Evolutionary conservation across 2,888 invertebrate species (phyloP).

Genomic region (Clitarchus hookeri): DNA sequence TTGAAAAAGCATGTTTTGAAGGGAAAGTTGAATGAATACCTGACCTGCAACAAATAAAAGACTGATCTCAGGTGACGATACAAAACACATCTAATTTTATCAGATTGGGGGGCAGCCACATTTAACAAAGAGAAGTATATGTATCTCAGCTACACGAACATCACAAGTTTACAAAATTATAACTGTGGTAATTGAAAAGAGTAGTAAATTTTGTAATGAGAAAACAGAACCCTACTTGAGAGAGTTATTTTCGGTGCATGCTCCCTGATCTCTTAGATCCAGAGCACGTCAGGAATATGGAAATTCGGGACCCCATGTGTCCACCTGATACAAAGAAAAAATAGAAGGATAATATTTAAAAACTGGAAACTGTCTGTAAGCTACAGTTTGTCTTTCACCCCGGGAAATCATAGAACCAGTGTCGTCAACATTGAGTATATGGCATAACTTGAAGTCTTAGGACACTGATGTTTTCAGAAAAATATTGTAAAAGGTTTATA

Average conservation of each 20-base stretch:
- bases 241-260: not conserved
- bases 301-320: not conserved
- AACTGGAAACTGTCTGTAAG: too few relatives aligned
- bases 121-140: conserved; percentile 16
- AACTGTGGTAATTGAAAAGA: not conserved
- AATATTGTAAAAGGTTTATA: too few relatives aligned
- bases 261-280: not conserved
- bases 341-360: not conserved
- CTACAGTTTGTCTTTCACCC: too few relatives aligned
- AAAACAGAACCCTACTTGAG: not conserved
- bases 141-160: conserved; percentile 17
- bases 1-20: conserved; percentile 30
- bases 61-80: conserved; percentile 5
- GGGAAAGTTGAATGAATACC: not conserved
- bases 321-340: not conserved
- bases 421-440: too few relatives aligned
- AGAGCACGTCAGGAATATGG: not conserved
- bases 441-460: too few relatives aligned
- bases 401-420: too few relatives aligned
- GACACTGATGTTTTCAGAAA: too few relatives aligned
- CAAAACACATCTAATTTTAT: not conserved
- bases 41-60: too few relatives aligned
- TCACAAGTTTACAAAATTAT: not conserved
- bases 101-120: conserved; percentile 33
- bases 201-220: not conserved